A percentile compares a stretch with the other conserved stretches of the same genome.
Conservation (phyloP, 2,888 invertebrate genomes). For the Coleophora deauratella region DNA sequence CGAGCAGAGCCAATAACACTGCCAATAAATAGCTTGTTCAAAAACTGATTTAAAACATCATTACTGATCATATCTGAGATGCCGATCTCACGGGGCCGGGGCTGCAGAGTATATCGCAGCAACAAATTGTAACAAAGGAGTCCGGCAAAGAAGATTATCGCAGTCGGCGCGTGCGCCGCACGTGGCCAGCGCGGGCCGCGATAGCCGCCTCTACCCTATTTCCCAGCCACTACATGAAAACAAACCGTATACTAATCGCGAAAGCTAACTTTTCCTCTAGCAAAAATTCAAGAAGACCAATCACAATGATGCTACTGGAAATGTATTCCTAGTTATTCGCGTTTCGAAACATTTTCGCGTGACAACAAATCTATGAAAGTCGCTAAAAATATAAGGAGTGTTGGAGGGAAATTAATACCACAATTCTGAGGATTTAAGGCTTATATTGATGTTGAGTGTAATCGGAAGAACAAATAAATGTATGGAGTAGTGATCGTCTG, state of each 20-base stretch:
- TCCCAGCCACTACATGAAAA: conserved; percentile 17
- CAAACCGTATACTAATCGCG: conserved; percentile 7
- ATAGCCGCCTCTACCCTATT: conserved; percentile 49
- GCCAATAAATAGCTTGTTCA: conserved; percentile 46
- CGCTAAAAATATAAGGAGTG: conserved; percentile 65
- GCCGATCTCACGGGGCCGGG: conserved; percentile 53
- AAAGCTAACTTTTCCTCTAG: background rate
- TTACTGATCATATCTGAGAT: conserved; percentile 63
- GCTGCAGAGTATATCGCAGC: conserved; percentile 40
- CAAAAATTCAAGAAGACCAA: no score
- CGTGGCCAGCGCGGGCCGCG: conserved; percentile 59
- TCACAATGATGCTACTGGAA: no score
- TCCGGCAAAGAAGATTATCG: conserved; percentile 69
- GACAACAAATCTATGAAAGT: conserved; percentile 25
- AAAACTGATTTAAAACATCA: conserved; percentile 69
- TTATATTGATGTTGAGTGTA: conserved; percentile 65
- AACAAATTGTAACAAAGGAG: conserved; percentile 72
- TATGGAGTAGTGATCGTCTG: conserved; percentile 37
- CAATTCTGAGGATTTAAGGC: conserved; percentile 70
- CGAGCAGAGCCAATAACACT: conserved; percentile 22
- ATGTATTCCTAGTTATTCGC: no score
- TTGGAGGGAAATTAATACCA: conserved; percentile 72
- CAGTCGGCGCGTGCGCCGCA: conserved; percentile 59
- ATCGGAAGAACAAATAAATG: conserved; percentile 65
- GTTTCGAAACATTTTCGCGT: conserved; percentile 23